Evolutionary conservation across 2,888 invertebrate species (phyloP).

Genomic region (Oscheius sp.): DNA sequence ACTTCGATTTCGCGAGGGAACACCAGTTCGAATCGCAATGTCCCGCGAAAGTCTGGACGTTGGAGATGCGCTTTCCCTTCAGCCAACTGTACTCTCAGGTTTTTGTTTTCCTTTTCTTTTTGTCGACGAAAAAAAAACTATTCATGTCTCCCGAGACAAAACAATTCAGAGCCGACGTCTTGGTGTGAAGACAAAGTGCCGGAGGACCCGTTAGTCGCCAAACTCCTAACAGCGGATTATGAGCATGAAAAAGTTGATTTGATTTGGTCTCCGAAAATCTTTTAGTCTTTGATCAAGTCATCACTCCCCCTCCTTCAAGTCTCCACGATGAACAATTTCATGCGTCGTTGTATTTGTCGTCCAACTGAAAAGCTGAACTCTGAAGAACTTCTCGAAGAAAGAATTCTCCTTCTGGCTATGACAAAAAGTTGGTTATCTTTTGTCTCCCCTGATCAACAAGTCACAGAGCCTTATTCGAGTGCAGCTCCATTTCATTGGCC

Average conservation of each 20-base stretch:
- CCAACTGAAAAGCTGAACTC: constrained; percentile 7
- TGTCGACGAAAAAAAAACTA: background rate
- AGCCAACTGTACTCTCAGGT: constrained; percentile 15
- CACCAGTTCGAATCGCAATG: constrained; percentile 19
- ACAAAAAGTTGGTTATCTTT: constrained; percentile 23
- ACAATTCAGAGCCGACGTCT: constrained; percentile 12
- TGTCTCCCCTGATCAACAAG: background rate
- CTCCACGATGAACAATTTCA: constrained; percentile 23
- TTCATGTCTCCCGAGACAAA: background rate
- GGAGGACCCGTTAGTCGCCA: constrained; percentile 16
- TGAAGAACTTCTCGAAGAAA: constrained; percentile 21
- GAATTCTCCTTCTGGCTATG: constrained; percentile 21
- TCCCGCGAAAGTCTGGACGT: constrained; percentile 22
- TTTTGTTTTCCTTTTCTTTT: background rate
- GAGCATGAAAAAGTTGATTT: constrained; percentile 18
- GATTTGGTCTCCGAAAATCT: background rate
- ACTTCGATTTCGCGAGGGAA: constrained; percentile 23
- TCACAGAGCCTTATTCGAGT: constrained; percentile 23
- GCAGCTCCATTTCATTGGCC: constrained; percentile 39
- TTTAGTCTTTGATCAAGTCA: constrained; percentile 6
- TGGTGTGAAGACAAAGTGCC: constrained; percentile 16
- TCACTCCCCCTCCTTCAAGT: constrained; percentile 18
- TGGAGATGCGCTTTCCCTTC: constrained; percentile 1
- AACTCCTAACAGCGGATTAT: constrained; percentile 19
- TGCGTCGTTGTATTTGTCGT: constrained; percentile 27